phyloP scores from a whole-genome alignment of 2,113 vertebrate genomes.

The Spilogale gracilis region DNA sequence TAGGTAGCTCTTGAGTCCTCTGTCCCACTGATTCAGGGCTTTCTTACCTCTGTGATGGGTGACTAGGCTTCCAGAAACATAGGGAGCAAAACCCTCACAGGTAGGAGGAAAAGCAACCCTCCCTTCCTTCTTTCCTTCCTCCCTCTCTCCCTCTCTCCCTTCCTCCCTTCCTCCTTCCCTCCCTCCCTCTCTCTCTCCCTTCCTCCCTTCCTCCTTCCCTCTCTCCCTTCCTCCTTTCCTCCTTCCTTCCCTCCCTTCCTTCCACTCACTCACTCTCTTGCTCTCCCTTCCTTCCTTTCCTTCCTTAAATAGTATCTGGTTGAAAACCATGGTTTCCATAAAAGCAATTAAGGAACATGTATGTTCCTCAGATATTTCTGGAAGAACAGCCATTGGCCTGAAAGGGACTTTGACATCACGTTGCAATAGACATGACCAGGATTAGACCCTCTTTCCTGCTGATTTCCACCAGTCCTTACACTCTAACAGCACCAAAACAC shows the following conservation, averaged over 20 bases:
- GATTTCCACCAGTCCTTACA: slow-evolving; percentile 14
- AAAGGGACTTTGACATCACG: background rate
- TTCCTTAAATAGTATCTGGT: background rate
- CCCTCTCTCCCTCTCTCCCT: too few relatives aligned
- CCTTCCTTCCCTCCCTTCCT: fast-evolving
- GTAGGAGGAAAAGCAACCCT: background rate
- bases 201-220: background rate
- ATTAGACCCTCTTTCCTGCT: background rate
- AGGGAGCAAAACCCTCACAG: background rate
- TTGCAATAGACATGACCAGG: background rate
- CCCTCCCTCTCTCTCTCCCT: background rate
- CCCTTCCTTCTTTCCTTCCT: too few relatives aligned
- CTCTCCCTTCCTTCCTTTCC: background rate
- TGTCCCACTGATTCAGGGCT: background rate
- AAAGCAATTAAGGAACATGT: background rate
- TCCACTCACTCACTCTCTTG: background rate
- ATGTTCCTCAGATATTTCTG: background rate
- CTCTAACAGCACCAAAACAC: background rate
- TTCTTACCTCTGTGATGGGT: background rate
- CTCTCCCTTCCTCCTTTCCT: background rate
- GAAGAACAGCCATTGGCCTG: slow-evolving; percentile 15
- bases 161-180: background rate
- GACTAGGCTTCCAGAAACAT: background rate
- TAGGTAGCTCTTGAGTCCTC: background rate
- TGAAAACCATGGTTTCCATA: slow-evolving; percentile 39